Base-by-base conservation (phyloP, 2,888 invertebrate species). In the Allygus modestus region DNA sequence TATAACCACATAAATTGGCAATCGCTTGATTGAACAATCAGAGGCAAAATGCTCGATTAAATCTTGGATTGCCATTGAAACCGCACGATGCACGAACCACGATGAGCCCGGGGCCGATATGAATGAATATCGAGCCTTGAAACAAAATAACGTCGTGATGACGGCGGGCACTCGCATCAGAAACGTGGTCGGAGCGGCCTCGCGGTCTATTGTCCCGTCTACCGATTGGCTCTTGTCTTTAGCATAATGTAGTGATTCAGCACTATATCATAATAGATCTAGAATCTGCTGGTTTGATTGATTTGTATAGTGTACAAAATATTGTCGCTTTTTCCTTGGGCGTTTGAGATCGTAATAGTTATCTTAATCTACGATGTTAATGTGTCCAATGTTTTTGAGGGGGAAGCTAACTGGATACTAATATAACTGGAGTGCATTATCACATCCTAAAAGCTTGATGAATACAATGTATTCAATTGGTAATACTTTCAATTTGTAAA, bases 131-230 rank as follows among this genome's bases (percentile, higher is more conserved):
- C 37, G 41, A 71, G 20, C 71, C 41, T 71, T 37, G 41, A 41
- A 37, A 37, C 71, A 71, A 37, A 69, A 69, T 71, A 77, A 23
- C 43, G 28, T 77, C 51, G 28, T 77, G 77, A 77, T 51, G 77
- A 73, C 73, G 73, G 26, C 26, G 12, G 28, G 46, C 46, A n/a
- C 11, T 20, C 77, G n/a, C 46, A 15, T 28, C 43, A 1, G 77
- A 77, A 46, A 77, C 77, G 77, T 77, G 77, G 77, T 26, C 26
- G 12, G 5, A 26, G 28, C 51, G 77, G n/a, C 77, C 77, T 77
- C 41, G 20, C 26, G 4, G n/a, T n/a, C 37, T 15, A n/a, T 37
- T 15, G 31, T 73, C 2, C 28, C 1, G 31, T 7, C 58, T 28
- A 31, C 28, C 65, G 65, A 65, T 65, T 15, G 28, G 65, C 65